These are phyloP conservation scores for Gobiocypris rarus DNA, from an alignment of 2,113 vertebrate genomes.

Conservation along the genomic window DNA sequence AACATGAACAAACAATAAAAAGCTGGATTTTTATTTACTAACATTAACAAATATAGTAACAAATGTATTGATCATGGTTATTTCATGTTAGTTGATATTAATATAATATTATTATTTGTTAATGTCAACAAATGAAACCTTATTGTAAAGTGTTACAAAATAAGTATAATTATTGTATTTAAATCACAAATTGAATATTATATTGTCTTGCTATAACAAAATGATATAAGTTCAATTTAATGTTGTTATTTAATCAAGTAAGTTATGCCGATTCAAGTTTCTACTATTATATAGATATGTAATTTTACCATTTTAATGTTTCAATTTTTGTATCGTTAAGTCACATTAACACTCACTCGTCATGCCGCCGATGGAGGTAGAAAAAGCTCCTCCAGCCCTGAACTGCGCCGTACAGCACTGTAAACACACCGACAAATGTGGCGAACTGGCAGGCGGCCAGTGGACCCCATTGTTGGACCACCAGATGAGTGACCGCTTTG, in stretches of 20 bases:
- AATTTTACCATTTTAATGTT: not conserved
- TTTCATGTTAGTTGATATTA: too few relatives aligned
- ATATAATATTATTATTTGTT: too few relatives aligned
- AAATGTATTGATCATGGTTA: too few relatives aligned
- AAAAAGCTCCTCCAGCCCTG: constrained; percentile 81
- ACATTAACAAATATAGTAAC: too few relatives aligned
- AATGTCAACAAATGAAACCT: too few relatives aligned
- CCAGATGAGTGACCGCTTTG: constrained; percentile 63
- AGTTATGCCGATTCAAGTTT: not conserved
- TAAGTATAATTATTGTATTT: too few relatives aligned
- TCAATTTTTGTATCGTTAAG: not conserved
- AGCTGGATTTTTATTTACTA: too few relatives aligned
- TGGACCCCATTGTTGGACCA: constrained; percentile 79
- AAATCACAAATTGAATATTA: too few relatives aligned
- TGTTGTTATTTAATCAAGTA: not conserved
- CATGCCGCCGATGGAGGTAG: constrained; percentile 79
- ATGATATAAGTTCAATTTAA: not conserved
- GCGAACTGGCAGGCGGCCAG: constrained; percentile 77
- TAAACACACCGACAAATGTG: constrained; percentile 81
- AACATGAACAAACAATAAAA: too few relatives aligned
- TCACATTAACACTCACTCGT: constrained; percentile 72
- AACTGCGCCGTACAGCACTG: constrained; percentile 77
- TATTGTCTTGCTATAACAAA: too few relatives aligned
- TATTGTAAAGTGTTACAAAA: too few relatives aligned
- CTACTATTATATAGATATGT: not conserved